These are phyloP conservation scores for Limenitis camilla DNA, from an alignment of 2,888 invertebrate genomes.

Conservation along the genomic window DNA sequence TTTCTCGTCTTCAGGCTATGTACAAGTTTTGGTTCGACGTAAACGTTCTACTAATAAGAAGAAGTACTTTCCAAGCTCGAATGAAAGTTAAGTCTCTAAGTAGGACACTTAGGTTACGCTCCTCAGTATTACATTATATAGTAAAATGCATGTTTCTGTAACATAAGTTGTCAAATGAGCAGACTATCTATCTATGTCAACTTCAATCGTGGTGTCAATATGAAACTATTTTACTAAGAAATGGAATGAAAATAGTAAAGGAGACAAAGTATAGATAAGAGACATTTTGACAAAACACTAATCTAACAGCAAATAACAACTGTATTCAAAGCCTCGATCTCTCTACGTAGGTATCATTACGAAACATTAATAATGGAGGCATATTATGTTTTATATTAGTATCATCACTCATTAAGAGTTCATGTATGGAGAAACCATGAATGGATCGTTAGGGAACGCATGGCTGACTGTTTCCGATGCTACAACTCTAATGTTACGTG, in stretches of 20 bases:
- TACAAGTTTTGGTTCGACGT: conserved; percentile 4
- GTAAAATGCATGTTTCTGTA: too few species aligned
- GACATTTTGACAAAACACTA: too few species aligned
- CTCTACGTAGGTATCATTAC: not conserved
- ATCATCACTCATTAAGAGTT: conserved; percentile 12
- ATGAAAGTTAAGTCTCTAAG: conserved; percentile 3
- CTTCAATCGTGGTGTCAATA: too few species aligned
- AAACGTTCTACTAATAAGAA: conserved; percentile 6
- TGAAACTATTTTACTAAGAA: too few species aligned
- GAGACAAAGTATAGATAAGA: too few species aligned
- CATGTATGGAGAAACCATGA: conserved; percentile 33
- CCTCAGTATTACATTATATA: not conserved
- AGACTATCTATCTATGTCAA: too few species aligned
- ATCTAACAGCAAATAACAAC: too few species aligned
- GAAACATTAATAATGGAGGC: conserved; percentile 4
- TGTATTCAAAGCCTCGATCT: too few species aligned
- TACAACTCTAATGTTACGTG: conserved; percentile 29
- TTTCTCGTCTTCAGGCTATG: conserved; percentile 31
- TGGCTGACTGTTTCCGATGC: conserved; percentile 42
- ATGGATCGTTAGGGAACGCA: conserved; percentile 55
- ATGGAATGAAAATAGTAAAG: too few species aligned
- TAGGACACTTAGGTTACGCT: not conserved
- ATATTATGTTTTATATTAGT: conserved; percentile 9
- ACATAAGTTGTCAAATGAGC: too few species aligned
- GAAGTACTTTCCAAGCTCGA: not conserved